Evolutionary conservation across 2,113 vertebrate genomes (phyloP).

Genomic region (Nibea coibor): DNA sequence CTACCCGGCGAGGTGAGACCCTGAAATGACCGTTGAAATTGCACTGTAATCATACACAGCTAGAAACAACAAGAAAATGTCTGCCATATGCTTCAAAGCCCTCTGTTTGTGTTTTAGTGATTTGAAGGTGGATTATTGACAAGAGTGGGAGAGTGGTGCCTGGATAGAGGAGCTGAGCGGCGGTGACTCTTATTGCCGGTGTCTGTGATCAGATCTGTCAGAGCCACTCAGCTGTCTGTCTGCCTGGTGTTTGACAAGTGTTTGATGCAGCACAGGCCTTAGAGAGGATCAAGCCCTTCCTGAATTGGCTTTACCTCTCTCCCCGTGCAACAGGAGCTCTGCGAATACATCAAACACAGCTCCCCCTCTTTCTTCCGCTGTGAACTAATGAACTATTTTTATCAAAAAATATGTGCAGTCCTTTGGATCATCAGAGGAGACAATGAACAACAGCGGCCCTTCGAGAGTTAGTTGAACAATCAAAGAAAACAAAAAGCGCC

Average conservation of each 20-base stretch:
- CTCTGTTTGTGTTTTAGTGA: conserved; percentile 74
- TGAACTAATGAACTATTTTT: conserved; percentile 77
- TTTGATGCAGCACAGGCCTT: conserved; percentile 79
- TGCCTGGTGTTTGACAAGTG: conserved; percentile 76
- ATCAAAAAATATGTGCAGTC: conserved; percentile 66
- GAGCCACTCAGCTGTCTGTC: conserved; percentile 81
- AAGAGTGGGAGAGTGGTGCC: conserved; percentile 51
- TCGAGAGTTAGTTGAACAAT: conserved; percentile 70
- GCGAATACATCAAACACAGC: conserved; percentile 71
- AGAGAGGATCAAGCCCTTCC: conserved; percentile 77
- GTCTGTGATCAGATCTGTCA: conserved; percentile 77
- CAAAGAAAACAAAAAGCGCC: conserved; percentile 72
- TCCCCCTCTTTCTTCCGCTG: conserved; percentile 40
- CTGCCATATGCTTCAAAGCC: conserved; percentile 79
- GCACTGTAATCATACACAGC: conserved; percentile 78
- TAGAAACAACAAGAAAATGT: conserved; percentile 81
- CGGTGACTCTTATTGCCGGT: conserved; percentile 66
- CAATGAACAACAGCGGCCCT: conserved; percentile 57
- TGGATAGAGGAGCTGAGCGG: conserved; percentile 50
- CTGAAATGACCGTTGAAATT: conserved; percentile 80
- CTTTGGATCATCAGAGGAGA: conserved; percentile 61
- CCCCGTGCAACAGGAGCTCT: conserved; percentile 69
- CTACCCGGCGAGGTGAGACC: conserved; percentile 74
- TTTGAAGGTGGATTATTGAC: conserved; percentile 74
- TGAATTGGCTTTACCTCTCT: conserved; percentile 73